phyloP scores from a whole-genome alignment of 2,888 invertebrate genomes.

The Brachylomia viminalis region DNA sequence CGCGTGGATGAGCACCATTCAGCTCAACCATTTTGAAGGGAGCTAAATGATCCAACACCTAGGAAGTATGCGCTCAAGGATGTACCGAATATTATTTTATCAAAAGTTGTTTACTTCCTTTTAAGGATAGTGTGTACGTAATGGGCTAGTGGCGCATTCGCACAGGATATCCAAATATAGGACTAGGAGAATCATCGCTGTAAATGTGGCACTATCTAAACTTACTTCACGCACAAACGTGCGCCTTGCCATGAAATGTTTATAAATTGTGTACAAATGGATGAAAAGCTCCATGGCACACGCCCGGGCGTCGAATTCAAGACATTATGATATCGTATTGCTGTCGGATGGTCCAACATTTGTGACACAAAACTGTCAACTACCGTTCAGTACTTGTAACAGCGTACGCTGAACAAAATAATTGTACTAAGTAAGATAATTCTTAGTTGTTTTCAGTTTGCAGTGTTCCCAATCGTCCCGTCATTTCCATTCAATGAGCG shows the following conservation, averaged over 20 bases:
- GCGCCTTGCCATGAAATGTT: conserved; percentile 38
- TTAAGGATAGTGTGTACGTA: not conserved
- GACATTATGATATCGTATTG: conserved; percentile 37
- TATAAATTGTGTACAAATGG: conserved; percentile 53
- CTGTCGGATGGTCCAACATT: conserved; percentile 15
- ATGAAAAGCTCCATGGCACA: conserved; percentile 56
- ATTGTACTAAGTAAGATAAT: conserved; percentile 14
- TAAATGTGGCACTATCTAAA: conserved; percentile 32
- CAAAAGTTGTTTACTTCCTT: not conserved
- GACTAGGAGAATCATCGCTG: conserved; percentile 36
- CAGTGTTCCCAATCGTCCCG: conserved; percentile 31
- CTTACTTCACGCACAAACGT: conserved; percentile 13
- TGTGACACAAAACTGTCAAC: conserved; percentile 29
- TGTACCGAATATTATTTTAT: conserved; percentile 1
- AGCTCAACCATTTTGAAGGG: no score
- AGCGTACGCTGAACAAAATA: not conserved
- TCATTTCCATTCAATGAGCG: conserved; percentile 64
- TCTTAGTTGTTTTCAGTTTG: conserved; percentile 8
- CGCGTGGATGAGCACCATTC: no score
- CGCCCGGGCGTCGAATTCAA: conserved; percentile 31
- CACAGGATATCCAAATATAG: conserved; percentile 50
- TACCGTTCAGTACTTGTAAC: conserved; percentile 23
- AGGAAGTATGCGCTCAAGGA: not conserved
- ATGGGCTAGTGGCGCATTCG: conserved; percentile 4
- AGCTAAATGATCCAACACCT: no score